Evolutionary conservation across 2,113 vertebrate species (phyloP), one percentile per base, ranked within the genome.

Genomic region (Canis aureus): DNA sequence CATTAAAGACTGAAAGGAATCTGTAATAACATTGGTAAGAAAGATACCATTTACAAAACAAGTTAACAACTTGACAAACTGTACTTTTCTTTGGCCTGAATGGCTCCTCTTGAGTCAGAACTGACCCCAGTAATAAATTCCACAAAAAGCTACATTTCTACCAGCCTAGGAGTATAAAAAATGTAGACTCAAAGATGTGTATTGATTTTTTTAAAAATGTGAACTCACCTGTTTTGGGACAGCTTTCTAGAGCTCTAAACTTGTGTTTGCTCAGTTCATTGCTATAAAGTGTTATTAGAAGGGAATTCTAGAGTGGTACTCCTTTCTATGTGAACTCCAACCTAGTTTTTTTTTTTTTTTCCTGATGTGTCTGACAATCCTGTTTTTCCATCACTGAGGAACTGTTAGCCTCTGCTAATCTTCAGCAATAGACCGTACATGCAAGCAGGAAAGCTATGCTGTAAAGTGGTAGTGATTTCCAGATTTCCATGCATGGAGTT

Each of bases 51-150:
- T 94, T 71, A 82, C 49, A 87, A 43, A 92, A 19, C 27, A 91
- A 86, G 92, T 73, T 83, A 80, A 69, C 55, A 93, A n/a, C 51
- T 64, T 79, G 94, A 94, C 60, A 64, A 66, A 85, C n/a, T 88
- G 15, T 74, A 38, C 59, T 51, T 86, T 84, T n/a, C 78, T 89
- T 38, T 96, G 87, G 35, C 60, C 67, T 29, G 43, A 83, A 22
- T 38, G 27, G 11, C 62, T 89, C 7, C 29, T 57, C 25, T 74
- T 91, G 55, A 83, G 81, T 86, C 89, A 89, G 67, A 94, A 78
- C 55, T 25, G 49, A 38, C 20, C 35, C 8, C 64, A 51, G 27
- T 27, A 89, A 89, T 8, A 51, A 74, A 82, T 43, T 79, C 60
- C 16, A 82, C 15, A 66, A 35, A 67, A 76, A 95, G 23, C 22